A percentile compares a stretch with the other conserved stretches of the same genome.
Evolutionary conservation across 2,888 invertebrate species (phyloP).

Genomic region (Nemotelus nigrinus): DNA sequence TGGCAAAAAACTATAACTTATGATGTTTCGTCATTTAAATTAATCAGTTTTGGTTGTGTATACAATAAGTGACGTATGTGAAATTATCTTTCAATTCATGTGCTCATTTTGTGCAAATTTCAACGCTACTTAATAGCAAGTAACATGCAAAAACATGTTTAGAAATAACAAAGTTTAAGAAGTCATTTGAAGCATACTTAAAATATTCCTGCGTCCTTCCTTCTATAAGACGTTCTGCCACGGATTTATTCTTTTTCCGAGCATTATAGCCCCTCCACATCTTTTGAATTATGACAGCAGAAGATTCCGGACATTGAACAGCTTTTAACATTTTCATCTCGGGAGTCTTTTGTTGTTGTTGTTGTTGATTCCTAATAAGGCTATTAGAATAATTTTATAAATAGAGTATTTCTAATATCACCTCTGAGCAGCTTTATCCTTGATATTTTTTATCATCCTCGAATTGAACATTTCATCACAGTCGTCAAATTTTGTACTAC

Average conservation of each 20-base stretch:
- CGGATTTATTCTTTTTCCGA: constrained; percentile 70
- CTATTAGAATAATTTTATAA: constrained; percentile 47
- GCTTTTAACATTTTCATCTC: constrained; percentile 38
- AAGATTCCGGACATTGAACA: constrained; percentile 63
- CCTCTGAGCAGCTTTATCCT: constrained; percentile 70
- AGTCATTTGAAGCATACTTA: constrained; percentile 69
- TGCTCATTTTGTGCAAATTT: no score
- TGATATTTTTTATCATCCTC: constrained; percentile 68
- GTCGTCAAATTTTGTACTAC: no score
- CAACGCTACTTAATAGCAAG: no score
- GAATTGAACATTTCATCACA: no score
- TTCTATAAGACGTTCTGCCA: constrained; percentile 76
- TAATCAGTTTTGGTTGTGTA: not conserved
- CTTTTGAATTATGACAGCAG: constrained; percentile 85
- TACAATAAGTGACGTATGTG: no score
- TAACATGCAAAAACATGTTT: no score
- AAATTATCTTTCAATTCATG: no score
- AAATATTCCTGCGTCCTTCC: constrained; percentile 85
- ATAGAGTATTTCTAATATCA: constrained; percentile 45
- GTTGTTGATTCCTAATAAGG: constrained; percentile 55
- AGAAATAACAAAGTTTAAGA: not conserved
- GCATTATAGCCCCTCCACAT: constrained; percentile 87
- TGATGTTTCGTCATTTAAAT: not conserved
- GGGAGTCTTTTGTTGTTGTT: constrained; percentile 52
- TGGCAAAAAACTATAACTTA: not conserved